Conservation (phyloP, 2,797 vertebrate species). For the Lepidocolaptes lacrymiger region DNA sequence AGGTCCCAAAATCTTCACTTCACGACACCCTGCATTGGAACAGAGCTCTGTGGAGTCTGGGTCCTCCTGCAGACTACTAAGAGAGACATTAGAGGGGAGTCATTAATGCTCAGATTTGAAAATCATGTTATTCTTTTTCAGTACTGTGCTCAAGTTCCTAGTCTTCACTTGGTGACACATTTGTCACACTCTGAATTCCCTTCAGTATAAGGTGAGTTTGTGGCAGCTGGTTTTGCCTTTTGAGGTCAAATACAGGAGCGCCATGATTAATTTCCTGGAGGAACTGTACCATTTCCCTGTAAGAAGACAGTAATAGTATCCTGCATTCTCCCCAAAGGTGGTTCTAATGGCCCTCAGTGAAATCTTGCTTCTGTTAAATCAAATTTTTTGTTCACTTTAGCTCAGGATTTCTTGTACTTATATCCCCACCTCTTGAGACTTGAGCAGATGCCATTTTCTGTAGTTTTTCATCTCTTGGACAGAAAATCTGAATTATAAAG, state of each 20-base stretch:
- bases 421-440: neutral
- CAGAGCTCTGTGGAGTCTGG: neutral
- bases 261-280: neutral
- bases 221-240: neutral
- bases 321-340: neutral
- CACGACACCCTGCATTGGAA: neutral
- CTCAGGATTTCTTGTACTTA: neutral
- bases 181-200: neutral
- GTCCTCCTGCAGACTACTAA: neutral
- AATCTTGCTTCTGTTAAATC: neutral
- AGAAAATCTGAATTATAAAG: conserved; percentile 25
- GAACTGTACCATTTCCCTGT: neutral
- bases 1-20: neutral
- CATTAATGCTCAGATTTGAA: neutral
- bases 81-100: neutral
- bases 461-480: neutral
- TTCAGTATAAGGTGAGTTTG: neutral
- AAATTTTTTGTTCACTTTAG: neutral
- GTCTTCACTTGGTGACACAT: accelerated
- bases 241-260: neutral
- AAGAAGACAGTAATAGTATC: neutral
- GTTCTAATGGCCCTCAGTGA: neutral
- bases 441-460: neutral
- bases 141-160: neutral
- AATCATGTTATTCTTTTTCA: neutral